Percentiles rank a stretch among this genome's conserved stretches.
Conservation (phyloP, 1,140 invertebrate species). For the Leptestheria dahalacensis region DNA sequence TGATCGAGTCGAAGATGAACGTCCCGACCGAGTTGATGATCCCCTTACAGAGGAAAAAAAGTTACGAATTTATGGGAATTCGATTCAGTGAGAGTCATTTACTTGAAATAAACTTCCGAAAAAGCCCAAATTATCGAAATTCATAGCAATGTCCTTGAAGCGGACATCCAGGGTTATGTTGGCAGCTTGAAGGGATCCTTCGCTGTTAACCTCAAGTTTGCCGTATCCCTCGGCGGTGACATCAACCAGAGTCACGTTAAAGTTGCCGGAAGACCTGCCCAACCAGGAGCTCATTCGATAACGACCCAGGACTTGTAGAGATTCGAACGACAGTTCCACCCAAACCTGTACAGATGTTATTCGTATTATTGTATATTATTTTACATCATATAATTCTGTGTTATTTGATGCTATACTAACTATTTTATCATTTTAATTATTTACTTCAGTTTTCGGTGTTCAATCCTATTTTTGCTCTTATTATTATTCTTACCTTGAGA, state of each 20-base stretch:
- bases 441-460: too few relatives aligned
- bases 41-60: constrained; percentile 29
- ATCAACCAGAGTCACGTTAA: constrained; percentile 50
- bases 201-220: constrained; percentile 46
- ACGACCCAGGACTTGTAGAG: constrained; percentile 36
- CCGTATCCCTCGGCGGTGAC: constrained; percentile 49
- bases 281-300: constrained; percentile 57
- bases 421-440: background rate
- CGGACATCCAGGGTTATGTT: constrained; percentile 61
- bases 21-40: constrained; percentile 60
- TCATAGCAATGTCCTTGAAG: constrained; percentile 56
- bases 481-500: constrained; percentile 37
- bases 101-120: constrained; percentile 53
- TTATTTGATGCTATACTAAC: too few relatives aligned
- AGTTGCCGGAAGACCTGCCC: constrained; percentile 50
- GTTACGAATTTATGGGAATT: background rate
- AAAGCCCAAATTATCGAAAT: constrained; percentile 64
- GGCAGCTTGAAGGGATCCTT: constrained; percentile 54
- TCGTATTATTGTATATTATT: too few relatives aligned
- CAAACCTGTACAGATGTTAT: constrained; percentile 1
- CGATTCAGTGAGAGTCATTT: background rate
- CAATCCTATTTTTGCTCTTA: background rate
- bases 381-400: too few relatives aligned
- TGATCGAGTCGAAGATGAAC: constrained; percentile 69
- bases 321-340: constrained; percentile 11